Percentiles rank a stretch among this genome's conserved stretches.
These are phyloP conservation scores for Malurus leucopterus DNA, from an alignment of 2,797 vertebrate species.

Conservation along the genomic window DNA sequence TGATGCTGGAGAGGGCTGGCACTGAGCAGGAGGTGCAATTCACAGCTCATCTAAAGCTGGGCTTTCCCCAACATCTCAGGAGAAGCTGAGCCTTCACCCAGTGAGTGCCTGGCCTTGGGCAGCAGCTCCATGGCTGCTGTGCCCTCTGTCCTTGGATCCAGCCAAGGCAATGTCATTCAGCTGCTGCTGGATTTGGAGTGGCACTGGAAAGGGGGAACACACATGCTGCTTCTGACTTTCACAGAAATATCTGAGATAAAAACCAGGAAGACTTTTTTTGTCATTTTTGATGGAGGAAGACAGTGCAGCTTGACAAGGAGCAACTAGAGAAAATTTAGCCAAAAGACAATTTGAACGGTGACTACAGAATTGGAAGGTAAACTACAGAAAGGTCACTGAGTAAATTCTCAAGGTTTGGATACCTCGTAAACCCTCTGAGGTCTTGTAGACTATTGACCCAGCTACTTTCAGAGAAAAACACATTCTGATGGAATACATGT, in stretches of 20 bases:
- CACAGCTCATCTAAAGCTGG: background rate
- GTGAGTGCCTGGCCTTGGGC: fast-evolving
- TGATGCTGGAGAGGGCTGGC: background rate
- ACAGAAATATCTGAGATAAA: background rate
- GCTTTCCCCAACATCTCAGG: background rate
- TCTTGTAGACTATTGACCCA: background rate
- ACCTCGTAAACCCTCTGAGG: background rate
- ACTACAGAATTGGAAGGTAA: background rate
- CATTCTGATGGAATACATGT: background rate
- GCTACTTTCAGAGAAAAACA: background rate
- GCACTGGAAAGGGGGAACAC: background rate
- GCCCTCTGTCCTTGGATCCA: background rate
- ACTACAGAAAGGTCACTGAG: background rate
- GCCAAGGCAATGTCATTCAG: background rate
- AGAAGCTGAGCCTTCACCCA: background rate
- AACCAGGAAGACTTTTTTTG: background rate
- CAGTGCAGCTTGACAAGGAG: background rate
- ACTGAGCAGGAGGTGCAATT: background rate
- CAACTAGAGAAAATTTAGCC: background rate
- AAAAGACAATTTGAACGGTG: background rate
- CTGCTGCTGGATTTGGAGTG: background rate
- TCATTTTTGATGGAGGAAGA: background rate
- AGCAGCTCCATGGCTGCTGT: fast-evolving
- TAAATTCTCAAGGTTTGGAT: background rate
- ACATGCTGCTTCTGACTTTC: background rate